These are phyloP conservation scores for Chelonia mydas DNA, from an alignment of 2,797 vertebrate species.

Conservation along the genomic window DNA sequence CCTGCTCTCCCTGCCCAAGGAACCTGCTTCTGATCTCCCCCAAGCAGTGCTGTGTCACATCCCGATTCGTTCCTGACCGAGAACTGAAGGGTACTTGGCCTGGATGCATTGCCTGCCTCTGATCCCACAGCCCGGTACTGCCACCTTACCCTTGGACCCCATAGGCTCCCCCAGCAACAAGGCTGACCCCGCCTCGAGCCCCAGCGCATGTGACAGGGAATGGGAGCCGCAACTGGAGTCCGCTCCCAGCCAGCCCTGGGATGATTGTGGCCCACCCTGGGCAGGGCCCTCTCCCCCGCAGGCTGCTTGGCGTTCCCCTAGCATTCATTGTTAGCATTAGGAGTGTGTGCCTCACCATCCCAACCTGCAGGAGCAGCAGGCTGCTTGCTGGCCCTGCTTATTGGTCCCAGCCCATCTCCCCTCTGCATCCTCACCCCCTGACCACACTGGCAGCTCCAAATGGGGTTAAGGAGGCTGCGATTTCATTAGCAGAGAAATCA, in stretches of 20 bases:
- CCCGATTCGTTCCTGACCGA: neutral
- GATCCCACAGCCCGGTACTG: neutral
- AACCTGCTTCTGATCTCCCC: neutral
- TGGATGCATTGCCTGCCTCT: neutral
- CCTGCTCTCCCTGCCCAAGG: neutral
- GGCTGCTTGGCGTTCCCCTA: no score
- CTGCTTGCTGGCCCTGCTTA: neutral
- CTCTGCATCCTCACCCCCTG: neutral
- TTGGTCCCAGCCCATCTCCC: neutral
- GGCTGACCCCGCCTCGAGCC: neutral
- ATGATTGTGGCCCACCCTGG: no score
- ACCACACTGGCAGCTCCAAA: neutral
- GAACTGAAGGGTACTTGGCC: neutral
- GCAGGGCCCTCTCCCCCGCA: neutral
- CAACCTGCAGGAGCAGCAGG: neutral
- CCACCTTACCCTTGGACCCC: no score
- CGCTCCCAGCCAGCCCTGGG: no score
- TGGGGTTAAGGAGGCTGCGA: conserved; percentile 39
- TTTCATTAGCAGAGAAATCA: conserved; percentile 51
- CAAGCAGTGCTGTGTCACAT: neutral
- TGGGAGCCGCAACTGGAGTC: no score
- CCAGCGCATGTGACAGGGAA: neutral
- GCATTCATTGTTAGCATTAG: neutral
- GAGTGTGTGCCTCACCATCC: neutral
- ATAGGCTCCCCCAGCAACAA: no score